Evolutionary conservation across 2,888 invertebrate genomes (phyloP).

Genomic region (Lysandra bellargus): DNA sequence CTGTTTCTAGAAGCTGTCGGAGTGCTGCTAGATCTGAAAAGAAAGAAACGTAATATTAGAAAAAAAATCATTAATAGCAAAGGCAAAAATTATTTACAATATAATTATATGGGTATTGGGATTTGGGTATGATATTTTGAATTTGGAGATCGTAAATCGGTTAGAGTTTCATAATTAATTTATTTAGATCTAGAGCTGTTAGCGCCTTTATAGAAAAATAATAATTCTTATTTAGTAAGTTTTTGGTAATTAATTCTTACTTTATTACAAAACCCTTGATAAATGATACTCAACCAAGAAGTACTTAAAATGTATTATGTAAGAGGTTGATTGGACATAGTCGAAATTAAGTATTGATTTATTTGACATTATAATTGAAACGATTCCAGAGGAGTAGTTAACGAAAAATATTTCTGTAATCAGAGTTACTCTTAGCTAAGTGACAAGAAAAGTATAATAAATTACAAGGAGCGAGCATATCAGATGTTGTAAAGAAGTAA

Average conservation of each 20-base stretch:
- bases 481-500: slow-evolving; percentile 61
- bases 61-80: too few species aligned
- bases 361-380: slow-evolving; percentile 37
- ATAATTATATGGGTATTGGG: neutral
- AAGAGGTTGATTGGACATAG: slow-evolving; percentile 29
- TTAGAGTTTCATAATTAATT: too few species aligned
- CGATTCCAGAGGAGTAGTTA: slow-evolving; percentile 37
- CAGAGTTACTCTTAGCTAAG: slow-evolving; percentile 46
- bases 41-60: slow-evolving; percentile 38
- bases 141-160: too few species aligned
- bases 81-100: neutral
- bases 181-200: neutral
- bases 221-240: neutral
- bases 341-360: slow-evolving; percentile 43
- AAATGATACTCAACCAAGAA: neutral
- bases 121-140: neutral
- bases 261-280: neutral
- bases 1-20: slow-evolving; percentile 88
- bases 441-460: neutral
- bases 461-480: slow-evolving; percentile 62
- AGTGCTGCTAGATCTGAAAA: slow-evolving; percentile 91
- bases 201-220: neutral
- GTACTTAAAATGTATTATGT: neutral
- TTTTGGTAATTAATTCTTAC: neutral
- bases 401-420: slow-evolving; percentile 59